Percentiles rank a stretch among this genome's conserved stretches.
phyloP scores from a whole-genome alignment of 1,140 invertebrate species.

The Polypedilum pembai region DNA sequence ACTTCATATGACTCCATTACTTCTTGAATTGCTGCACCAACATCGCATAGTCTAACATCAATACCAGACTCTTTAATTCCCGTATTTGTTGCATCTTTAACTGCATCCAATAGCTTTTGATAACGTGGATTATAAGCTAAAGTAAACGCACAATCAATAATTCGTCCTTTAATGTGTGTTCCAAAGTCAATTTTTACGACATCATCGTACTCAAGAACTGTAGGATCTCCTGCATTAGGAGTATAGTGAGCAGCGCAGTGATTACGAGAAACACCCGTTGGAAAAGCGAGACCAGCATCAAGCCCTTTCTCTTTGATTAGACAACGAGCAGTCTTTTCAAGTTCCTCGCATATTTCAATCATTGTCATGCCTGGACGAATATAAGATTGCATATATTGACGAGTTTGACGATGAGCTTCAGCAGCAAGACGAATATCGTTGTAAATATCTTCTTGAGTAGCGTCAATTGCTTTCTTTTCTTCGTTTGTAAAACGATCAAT shows the following conservation, averaged over 20 bases:
- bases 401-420: constrained; percentile 94
- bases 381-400: constrained; percentile 80
- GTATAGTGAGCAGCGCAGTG: constrained; percentile 99
- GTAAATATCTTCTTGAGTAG: constrained; percentile 82
- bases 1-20: constrained; percentile 99
- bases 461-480: constrained; percentile 78
- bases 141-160: constrained; percentile 99
- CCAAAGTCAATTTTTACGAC: constrained; percentile 99
- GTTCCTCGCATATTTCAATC: constrained; percentile 97
- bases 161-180: constrained; percentile 96
- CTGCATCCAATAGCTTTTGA: constrained; percentile 90
- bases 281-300: constrained; percentile 94
- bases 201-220: constrained; percentile 91
- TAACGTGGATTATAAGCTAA: constrained; percentile 95
- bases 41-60: constrained; percentile 94
- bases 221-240: constrained; percentile 95
- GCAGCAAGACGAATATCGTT: constrained; percentile 92
- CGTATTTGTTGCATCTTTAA: constrained; percentile 95
- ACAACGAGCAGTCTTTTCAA: constrained; percentile 84
- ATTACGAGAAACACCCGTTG: constrained; percentile 97
- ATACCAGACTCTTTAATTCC: constrained; percentile 93
- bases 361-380: constrained; percentile 98
- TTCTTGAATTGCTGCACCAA: constrained; percentile 96
- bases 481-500: constrained; percentile 82
- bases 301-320: constrained; percentile 93